Evolutionary conservation across 2,113 vertebrate genomes (phyloP), one percentile per base, ranked within the genome.

Genomic region (Nipponia nippon): DNA sequence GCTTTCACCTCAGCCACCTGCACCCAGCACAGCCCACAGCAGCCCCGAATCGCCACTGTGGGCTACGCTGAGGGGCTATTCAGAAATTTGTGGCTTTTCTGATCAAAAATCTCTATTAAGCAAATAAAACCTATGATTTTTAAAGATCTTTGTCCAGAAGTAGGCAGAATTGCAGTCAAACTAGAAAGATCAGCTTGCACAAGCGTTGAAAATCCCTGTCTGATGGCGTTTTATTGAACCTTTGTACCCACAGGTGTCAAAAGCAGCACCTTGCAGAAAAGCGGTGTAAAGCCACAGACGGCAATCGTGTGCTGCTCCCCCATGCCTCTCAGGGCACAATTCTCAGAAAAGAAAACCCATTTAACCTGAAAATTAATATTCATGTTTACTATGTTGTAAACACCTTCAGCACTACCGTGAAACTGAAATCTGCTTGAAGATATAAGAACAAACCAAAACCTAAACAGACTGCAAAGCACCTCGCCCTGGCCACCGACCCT

Each of bases 241-340:
- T 75, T 7, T 7, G 22, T n/a, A 20, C 17, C 19, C 2, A 11
- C 16, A 16, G 44, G 36, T 53, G 50, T 27, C 16, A 25, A 29
- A 15, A 59, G 76, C 67, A 73, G 40, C 53, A 7, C 17, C 15
- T 11, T 1, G 1, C 7, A 34, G 47, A 32, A 15, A 20, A 16
- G 38, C 0, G 4, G 59, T 0, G 52, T 0, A 4, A 36, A 13
- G 29, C 30, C 38, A 8, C 42, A 1, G 8, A 1, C 9, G 42
- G 58, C 61, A 55, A 9, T 4, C 5, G 0, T 1, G 7, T 34
- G 85, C 27, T 8, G 29, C 6, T 23, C 55, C 63, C 66, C 7
- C 2, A 4, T 0, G 6, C 58, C 11, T 3, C 6, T 8, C 36
- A 3, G 40, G 59, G 36, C 26, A 61, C 85, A 73, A 13, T 6